Percentiles rank a stretch among this genome's conserved stretches.
phyloP scores from a whole-genome alignment of 2,888 invertebrate genomes.

The Apotomis turbidana region DNA sequence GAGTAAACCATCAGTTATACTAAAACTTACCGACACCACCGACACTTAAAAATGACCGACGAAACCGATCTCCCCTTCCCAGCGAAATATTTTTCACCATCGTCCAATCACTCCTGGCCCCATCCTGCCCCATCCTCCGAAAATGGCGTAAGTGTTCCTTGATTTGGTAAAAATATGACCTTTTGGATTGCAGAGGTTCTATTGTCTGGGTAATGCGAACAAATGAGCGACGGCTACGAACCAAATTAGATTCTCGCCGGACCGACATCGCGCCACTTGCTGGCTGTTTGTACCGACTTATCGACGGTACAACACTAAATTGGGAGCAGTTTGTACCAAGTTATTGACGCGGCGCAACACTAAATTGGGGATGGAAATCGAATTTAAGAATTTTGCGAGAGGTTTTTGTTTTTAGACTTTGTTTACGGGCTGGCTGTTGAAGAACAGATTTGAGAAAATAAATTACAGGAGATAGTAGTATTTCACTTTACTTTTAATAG shows the following conservation, averaged over 20 bases:
- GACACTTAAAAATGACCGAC: constrained; percentile 32
- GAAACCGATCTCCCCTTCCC: constrained; percentile 37
- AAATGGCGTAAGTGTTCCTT: background rate
- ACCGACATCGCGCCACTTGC: constrained; percentile 62
- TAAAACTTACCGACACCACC: constrained; percentile 15
- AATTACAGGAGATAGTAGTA: background rate
- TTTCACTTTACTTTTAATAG: background rate
- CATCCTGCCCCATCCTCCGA: background rate
- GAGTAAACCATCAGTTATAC: constrained; percentile 1
- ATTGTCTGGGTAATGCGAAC: constrained; percentile 79
- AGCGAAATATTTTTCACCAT: constrained; percentile 38
- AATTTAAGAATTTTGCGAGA: constrained; percentile 32
- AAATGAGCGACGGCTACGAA: constrained; percentile 86
- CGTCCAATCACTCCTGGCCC: constrained; percentile 39
- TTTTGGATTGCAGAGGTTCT: background rate
- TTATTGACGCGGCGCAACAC: constrained; percentile 40
- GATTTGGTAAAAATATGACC: background rate
- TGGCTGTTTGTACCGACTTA: constrained; percentile 59
- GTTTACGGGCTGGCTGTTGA: constrained; percentile 1
- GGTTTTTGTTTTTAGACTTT: constrained; percentile 16
- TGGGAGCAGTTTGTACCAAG: constrained; percentile 32
- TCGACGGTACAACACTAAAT: constrained; percentile 40
- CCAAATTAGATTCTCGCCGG: constrained; percentile 86
- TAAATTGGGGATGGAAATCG: constrained; percentile 39
- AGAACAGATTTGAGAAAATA: background rate